A percentile compares a stretch with the other conserved stretches of the same genome.
Evolutionary conservation across 2,797 vertebrate genomes (phyloP).

Genomic region (Eleutherodactylus coqui): DNA sequence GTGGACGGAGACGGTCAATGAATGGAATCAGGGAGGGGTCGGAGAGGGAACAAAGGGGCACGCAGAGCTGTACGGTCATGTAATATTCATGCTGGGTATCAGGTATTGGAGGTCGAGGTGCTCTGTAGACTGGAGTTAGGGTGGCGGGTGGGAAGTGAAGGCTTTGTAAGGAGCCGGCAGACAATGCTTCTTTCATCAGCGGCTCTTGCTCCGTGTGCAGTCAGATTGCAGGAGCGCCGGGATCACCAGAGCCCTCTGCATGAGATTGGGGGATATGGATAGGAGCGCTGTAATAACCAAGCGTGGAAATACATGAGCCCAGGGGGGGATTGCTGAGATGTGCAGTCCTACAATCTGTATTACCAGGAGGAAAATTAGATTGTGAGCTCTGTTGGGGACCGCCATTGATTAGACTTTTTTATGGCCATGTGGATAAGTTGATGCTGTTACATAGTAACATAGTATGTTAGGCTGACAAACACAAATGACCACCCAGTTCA

Average conservation of each 20-base stretch:
- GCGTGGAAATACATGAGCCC: background rate
- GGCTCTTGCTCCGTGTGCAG: constrained; percentile 8
- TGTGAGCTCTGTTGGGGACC: background rate
- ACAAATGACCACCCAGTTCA: too few relatives aligned
- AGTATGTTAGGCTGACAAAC: too few relatives aligned
- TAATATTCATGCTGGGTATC: constrained; percentile 53
- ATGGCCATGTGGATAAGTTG: background rate
- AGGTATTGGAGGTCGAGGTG: constrained; percentile 49
- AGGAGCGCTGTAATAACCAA: background rate
- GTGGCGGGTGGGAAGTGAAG: background rate
- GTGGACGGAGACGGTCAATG: constrained; percentile 18
- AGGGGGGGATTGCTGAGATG: background rate
- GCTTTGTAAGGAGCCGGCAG: constrained; percentile 41
- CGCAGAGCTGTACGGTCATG: constrained; percentile 25
- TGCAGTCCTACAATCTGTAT: background rate
- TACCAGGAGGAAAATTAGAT: background rate
- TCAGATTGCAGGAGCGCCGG: constrained; percentile 3
- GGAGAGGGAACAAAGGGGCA: constrained; percentile 37
- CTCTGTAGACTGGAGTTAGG: constrained; percentile 11
- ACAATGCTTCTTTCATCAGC: constrained; percentile 57
- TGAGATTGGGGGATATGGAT: background rate
- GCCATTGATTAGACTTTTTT: background rate
- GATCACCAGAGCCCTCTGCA: background rate
- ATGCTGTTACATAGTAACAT: too few relatives aligned
- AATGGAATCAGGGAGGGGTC: constrained; percentile 23